These are phyloP conservation scores for Xestia xanthographa DNA, from an alignment of 2,888 invertebrate species.

Conservation along the genomic window DNA sequence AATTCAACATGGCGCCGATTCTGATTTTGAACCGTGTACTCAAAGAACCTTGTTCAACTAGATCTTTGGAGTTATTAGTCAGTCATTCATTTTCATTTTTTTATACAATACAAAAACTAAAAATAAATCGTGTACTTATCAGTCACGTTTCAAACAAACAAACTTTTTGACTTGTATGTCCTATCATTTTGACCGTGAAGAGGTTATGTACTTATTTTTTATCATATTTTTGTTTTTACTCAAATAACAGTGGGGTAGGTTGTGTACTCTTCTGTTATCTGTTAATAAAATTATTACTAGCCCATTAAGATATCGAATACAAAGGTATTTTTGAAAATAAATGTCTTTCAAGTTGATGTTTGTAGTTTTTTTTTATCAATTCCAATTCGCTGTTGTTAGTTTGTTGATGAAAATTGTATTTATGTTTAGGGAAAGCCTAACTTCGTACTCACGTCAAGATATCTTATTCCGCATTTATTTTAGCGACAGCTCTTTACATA, in stretches of 20 bases:
- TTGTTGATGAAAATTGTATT: not conserved
- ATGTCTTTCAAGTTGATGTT: not conserved
- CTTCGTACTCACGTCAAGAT: not conserved
- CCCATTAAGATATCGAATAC: conserved; percentile 12
- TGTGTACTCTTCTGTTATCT: conserved; percentile 30
- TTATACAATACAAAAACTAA: not conserved
- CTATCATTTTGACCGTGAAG: conserved; percentile 36
- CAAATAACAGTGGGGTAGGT: conserved; percentile 32
- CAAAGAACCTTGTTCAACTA: too few species aligned
- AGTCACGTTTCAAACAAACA: not conserved
- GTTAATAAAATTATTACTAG: conserved; percentile 4
- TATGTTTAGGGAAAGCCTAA: not conserved
- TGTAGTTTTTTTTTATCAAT: not conserved
- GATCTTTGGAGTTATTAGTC: not conserved
- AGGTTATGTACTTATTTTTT: conserved; percentile 15
- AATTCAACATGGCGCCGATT: not conserved
- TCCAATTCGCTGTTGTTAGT: not conserved
- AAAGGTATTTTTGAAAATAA: conserved; percentile 24
- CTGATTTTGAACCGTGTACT: not conserved
- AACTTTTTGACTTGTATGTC: conserved; percentile 22
- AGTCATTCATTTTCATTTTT: not conserved
- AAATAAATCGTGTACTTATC: conserved; percentile 9
- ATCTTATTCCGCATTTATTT: not conserved
- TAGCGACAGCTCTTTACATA: not conserved
- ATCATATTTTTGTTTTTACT: conserved; percentile 39